Base-by-base conservation (phyloP, 2,888 invertebrate genomes). In the Alcis repandata region DNA sequence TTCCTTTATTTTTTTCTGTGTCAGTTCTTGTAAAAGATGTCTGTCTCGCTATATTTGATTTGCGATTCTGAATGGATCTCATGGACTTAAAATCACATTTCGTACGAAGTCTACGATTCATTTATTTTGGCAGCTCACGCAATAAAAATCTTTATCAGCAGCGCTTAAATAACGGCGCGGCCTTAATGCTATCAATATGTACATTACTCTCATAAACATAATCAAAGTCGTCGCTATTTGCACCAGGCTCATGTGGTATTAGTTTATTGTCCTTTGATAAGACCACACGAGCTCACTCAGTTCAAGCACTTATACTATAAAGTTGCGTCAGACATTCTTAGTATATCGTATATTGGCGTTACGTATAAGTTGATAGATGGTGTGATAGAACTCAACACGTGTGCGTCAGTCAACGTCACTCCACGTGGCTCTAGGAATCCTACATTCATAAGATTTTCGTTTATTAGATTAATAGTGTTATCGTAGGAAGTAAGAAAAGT, bases 341-440 rank as follows among this genome's bases (percentile, higher is more conserved):
- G 32, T 62, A 33, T 10, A 27, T 27, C 6, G 33, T 60, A 36
- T 15, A 36, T 62, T 40, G 32, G 7, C 15, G 32, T 54, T 54
- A 54, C 54, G 48, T 60, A 32, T 51, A 53, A 22, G 2, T 27
- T 27, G 27, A 27, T 13, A 8, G 20, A 3, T n/a, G 20, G 1
- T 43, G 32, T 43, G 13, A n/a, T 59, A n/a, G 22, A 17, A 13
- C 20, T 53, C 32, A 9, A 49, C 10, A 27, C 15, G 48, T 40
- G 43, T 49, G 41, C 52, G 33, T 32, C 33, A 38, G 11, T 3
- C 9, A 15, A 8, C 58, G 59, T 63, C 63, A 59, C 40, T 63
- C 53, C 63, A 53, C 63, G 59, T 59, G 54, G 54, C 20, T 58
- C 51, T 7, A 40, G 49, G 48, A 64, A 64, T 59, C 43, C 54